These are phyloP conservation scores for Acrocephalus kingi DNA, from an alignment of 2,113 vertebrate species.

Conservation along the genomic window DNA sequence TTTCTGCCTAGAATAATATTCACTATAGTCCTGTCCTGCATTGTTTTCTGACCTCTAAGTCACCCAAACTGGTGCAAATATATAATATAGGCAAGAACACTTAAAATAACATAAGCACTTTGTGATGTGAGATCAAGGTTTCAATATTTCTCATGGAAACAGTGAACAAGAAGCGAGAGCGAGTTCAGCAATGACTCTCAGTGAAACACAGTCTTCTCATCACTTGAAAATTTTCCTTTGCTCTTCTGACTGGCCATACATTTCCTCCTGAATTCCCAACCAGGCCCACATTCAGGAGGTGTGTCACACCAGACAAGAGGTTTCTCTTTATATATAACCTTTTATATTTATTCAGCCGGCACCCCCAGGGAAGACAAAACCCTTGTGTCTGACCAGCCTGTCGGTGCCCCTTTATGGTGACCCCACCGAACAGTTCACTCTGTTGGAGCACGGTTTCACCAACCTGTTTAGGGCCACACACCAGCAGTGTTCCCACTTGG, in stretches of 20 bases:
- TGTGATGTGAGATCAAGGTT: not conserved
- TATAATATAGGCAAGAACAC: not conserved
- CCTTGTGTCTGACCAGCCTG: not conserved
- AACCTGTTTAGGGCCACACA: not conserved
- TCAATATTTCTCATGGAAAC: not conserved
- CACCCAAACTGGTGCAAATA: not conserved
- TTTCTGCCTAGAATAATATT: not conserved
- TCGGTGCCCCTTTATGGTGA: not conserved
- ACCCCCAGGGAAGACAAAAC: accelerated
- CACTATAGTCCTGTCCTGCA: not conserved
- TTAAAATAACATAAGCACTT: not conserved
- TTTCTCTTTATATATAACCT: not conserved
- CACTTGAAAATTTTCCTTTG: not conserved
- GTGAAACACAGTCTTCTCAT: not conserved
- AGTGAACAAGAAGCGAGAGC: not conserved
- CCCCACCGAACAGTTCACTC: not conserved
- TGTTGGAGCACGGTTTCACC: accelerated
- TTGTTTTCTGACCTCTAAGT: not conserved
- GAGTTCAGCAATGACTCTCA: not conserved
- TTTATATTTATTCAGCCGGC: not conserved
- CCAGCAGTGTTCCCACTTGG: not conserved
- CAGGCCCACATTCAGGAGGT: not conserved
- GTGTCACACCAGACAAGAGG: not conserved
- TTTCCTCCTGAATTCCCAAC: not conserved
- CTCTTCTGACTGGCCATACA: not conserved